These are phyloP conservation scores for Callionymus lyra DNA, from an alignment of 2,113 vertebrate genomes.

Conservation along the genomic window DNA sequence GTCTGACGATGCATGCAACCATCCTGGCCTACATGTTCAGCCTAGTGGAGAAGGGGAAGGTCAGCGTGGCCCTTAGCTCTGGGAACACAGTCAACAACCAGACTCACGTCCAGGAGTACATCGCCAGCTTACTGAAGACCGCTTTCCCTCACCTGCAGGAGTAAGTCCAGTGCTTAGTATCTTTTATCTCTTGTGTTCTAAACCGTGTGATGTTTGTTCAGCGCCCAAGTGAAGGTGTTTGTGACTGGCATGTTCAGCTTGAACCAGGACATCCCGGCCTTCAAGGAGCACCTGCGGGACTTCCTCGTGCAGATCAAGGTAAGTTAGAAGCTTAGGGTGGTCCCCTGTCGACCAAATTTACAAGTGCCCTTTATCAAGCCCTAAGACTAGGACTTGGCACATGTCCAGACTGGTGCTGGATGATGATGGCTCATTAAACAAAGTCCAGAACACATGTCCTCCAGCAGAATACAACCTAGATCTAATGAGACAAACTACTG, in stretches of 20 bases:
- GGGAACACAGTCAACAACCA: slow-evolving; percentile 85
- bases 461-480: no score
- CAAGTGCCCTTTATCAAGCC: no score
- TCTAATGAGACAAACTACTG: no score
- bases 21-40: slow-evolving; percentile 99
- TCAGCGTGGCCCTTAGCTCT: slow-evolving; percentile 81
- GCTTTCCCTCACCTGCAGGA: slow-evolving; percentile 98
- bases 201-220: slow-evolving; percentile 39
- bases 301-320: slow-evolving; percentile 99
- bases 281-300: slow-evolving; percentile 96
- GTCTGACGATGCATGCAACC: slow-evolving; percentile 96
- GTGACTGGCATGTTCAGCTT: slow-evolving; percentile 98
- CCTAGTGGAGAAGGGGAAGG: slow-evolving; percentile 96
- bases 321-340: slow-evolving; percentile 9
- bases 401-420: no score
- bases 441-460: no score
- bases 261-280: slow-evolving; percentile 99
- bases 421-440: no score
- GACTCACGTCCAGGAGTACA: slow-evolving; percentile 93
- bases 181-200: slow-evolving; percentile 16
- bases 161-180: slow-evolving; percentile 61
- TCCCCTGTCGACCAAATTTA: no score
- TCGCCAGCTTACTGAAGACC: slow-evolving; percentile 95
- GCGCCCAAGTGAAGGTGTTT: slow-evolving; percentile 98
- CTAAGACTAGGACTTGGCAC: no score